phyloP scores from a whole-genome alignment of 2,888 invertebrate genomes.

The Chydorus sphaericus region DNA sequence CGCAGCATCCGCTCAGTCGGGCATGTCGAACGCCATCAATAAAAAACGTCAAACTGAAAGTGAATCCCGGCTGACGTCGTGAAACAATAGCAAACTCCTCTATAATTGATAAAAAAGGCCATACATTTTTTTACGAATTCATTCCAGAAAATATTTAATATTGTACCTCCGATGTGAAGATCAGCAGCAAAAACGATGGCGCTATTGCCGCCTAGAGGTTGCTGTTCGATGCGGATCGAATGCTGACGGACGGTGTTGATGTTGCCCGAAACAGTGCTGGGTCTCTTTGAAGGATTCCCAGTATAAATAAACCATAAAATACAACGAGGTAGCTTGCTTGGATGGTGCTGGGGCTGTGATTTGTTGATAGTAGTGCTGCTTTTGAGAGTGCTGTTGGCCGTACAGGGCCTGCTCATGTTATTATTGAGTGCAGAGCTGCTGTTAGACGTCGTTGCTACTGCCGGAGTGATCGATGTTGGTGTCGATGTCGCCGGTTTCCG shows the following conservation, averaged over 20 bases:
- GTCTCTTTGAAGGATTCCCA: not conserved
- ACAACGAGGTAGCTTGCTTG: not conserved
- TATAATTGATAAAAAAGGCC: not conserved
- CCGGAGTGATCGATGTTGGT: not conserved
- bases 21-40: constrained; percentile 3
- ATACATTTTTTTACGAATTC: too few relatives aligned
- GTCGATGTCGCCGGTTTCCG: not conserved
- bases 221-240: constrained; percentile 2
- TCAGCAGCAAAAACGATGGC: constrained; percentile 2
- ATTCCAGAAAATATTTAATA: not conserved
- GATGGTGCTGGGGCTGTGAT: not conserved
- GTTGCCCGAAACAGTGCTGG: not conserved
- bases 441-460: not conserved
- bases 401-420: too few relatives aligned
- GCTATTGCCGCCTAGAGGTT: not conserved
- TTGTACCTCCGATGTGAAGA: not conserved
- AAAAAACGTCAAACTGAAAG: constrained; percentile 3
- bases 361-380: not conserved
- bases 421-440: not conserved
- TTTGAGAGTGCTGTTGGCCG: not conserved
- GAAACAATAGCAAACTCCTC: constrained; percentile 5
- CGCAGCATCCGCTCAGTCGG: constrained; percentile 7
- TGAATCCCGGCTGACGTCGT: constrained; percentile 3
- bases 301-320: constrained; percentile 9
- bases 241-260: not conserved